Evolutionary conservation across 2,113 vertebrate species (phyloP), one percentile per base, ranked within the genome.

Genomic region (Atrichornis clamosus): DNA sequence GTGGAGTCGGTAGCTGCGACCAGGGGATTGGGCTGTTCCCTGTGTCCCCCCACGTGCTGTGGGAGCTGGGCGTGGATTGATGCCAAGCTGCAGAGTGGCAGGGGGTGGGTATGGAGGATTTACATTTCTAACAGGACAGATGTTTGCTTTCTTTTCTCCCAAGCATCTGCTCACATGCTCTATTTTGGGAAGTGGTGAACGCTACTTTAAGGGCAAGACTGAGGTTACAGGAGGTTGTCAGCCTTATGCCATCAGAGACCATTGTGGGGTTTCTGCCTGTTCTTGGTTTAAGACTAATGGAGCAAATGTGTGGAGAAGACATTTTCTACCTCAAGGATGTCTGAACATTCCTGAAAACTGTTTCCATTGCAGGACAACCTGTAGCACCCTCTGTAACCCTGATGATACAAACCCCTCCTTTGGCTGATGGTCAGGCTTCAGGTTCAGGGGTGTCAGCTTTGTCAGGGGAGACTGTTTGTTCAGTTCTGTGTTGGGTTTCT

Each of bases 131-230:
- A 13, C 37, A 59, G 84, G 84, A 63, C 94, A 96, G 96, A 93
- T 93, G 94, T 93, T 93, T 47, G 93, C 53, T 73, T 87, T 52
- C 62, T 90, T 62, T 70, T 16, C 88, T 92, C 44, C 41, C 46
- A 13, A 56, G 82, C 96, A 95, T 97, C 97, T 93, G 97, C 73
- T 93, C 27, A 5, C 35, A 28, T 1, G 37, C 49, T 63, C 93
- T 97, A 63, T 97, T 96, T 89, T 79, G 60, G 79, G 92, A 81
- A 62, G 74, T 3, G 46, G 19, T 58, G 86, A 79, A 5, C 33
- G 1, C 28, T 9, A 9, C 46, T 90, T 59, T 77, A 17, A 72
- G 59, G 79, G 84, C 55, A 52, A 32, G 63, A 0, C 37, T 14
- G 75, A 64, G 95, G 86, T 87, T 64, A 93, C 17, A 2, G 65